phyloP scores from a whole-genome alignment of 37 sponge, comb jelly and placozoan species.

The Tethya wilhelma region DNA sequence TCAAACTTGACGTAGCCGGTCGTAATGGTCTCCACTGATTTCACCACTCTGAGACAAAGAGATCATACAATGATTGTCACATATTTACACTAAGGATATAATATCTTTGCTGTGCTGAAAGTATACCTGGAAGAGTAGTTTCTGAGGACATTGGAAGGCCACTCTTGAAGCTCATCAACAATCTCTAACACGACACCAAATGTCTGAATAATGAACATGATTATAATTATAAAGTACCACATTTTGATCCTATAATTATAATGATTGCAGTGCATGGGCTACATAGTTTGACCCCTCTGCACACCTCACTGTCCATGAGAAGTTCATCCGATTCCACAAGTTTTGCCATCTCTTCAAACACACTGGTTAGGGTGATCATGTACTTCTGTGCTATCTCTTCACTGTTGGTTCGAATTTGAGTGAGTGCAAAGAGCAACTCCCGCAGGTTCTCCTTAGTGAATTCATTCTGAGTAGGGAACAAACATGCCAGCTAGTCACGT shows the following conservation, averaged over 20 bases:
- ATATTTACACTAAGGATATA: not conserved
- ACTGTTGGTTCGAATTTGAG: not conserved
- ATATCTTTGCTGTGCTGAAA: not conserved
- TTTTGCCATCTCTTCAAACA: constrained; percentile 8
- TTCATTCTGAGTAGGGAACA: not conserved
- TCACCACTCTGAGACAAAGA: not conserved
- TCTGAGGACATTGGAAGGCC: not conserved
- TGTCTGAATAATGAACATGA: too few species aligned
- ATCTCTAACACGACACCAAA: constrained; percentile 11
- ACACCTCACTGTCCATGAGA: constrained; percentile 16
- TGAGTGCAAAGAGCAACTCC: constrained; percentile 13
- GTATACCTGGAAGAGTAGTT: constrained; percentile 12
- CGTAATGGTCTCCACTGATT: constrained; percentile 6
- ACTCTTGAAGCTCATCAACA: constrained; percentile 10
- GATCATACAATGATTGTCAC: not conserved
- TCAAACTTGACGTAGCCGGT: constrained; percentile 1
- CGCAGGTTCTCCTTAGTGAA: constrained; percentile 17
- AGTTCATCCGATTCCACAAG: not conserved
- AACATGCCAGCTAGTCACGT: too few species aligned
- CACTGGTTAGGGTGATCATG: not conserved
- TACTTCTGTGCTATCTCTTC: not conserved
- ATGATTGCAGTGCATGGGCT: not conserved
- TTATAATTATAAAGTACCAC: too few species aligned
- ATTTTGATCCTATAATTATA: too few species aligned
- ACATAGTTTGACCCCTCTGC: too few species aligned